Percentiles rank a stretch among this genome's conserved stretches.
Evolutionary conservation across 2,888 invertebrate species (phyloP).

Genomic region (Drosophila fungiperda): DNA sequence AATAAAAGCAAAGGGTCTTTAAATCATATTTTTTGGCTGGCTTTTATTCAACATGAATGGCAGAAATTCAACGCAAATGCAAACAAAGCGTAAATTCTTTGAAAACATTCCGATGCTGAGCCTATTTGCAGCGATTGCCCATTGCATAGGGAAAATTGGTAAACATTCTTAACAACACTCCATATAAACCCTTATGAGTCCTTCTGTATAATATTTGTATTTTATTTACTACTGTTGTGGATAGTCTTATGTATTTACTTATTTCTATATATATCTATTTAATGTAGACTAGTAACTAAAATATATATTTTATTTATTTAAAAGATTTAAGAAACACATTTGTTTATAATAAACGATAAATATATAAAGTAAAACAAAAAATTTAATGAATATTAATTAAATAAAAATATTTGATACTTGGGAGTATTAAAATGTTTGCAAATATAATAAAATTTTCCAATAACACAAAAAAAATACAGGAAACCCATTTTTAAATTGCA

Average conservation of each 20-base stretch:
- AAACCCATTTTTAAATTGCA: not conserved
- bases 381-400: not conserved
- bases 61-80: slow-evolving; percentile 16
- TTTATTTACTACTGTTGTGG: not conserved
- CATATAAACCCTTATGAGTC: not conserved
- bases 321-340: not conserved
- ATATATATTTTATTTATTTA: not conserved
- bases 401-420: not conserved
- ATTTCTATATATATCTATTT: not conserved
- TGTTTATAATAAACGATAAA: not conserved
- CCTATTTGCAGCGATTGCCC: slow-evolving; percentile 46
- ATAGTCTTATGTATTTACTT: not conserved
- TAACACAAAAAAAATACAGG: not conserved
- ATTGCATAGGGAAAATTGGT: slow-evolving; percentile 34
- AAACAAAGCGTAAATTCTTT: slow-evolving; percentile 35
- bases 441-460: not conserved
- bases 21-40: slow-evolving; percentile 24
- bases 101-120: slow-evolving; percentile 19
- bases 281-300: not conserved
- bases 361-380: fast-evolving
- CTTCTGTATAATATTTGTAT: not conserved
- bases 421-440: not conserved
- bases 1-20: slow-evolving; percentile 14
- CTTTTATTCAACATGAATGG: slow-evolving; percentile 43
- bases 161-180: slow-evolving; percentile 31